Evolutionary conservation across 2,888 invertebrate genomes (phyloP).

Genomic region (Calliphora vomitoria): DNA sequence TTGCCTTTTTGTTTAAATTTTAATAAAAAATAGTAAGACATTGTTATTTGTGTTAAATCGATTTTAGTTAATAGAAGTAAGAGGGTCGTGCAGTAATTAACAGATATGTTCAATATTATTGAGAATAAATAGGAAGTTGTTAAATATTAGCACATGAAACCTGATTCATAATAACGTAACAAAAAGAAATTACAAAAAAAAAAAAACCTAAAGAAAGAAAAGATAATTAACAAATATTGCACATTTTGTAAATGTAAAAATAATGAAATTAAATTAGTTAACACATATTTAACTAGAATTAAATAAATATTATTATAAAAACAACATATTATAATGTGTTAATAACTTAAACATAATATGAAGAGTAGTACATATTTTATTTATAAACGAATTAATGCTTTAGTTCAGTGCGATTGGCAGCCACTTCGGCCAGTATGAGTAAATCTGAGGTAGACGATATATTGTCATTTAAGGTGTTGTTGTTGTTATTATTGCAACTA

Average conservation of each 20-base stretch:
- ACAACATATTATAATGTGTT: background rate
- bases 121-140: background rate
- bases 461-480: conserved; percentile 73
- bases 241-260: conserved; percentile 45
- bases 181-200: conserved; percentile 6
- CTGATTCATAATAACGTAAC: background rate
- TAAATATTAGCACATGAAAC: conserved; percentile 8
- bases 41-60: background rate
- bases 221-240: conserved; percentile 60
- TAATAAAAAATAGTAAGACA: background rate
- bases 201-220: background rate
- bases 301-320: conserved; percentile 35
- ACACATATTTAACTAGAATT: conserved; percentile 37
- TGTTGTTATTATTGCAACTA: conserved; percentile 41
- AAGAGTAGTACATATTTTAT: too few relatives aligned
- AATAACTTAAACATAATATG: background rate
- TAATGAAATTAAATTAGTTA: conserved; percentile 27
- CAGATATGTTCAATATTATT: too few relatives aligned
- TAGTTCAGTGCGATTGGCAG: conserved; percentile 83
- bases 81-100: background rate
- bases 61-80: background rate
- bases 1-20: background rate
- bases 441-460: conserved; percentile 83
- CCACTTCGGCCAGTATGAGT: conserved; percentile 84
- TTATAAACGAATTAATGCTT: conserved; percentile 74